phyloP scores from a whole-genome alignment of 1,140 invertebrate species.

The Theocolax elegans region DNA sequence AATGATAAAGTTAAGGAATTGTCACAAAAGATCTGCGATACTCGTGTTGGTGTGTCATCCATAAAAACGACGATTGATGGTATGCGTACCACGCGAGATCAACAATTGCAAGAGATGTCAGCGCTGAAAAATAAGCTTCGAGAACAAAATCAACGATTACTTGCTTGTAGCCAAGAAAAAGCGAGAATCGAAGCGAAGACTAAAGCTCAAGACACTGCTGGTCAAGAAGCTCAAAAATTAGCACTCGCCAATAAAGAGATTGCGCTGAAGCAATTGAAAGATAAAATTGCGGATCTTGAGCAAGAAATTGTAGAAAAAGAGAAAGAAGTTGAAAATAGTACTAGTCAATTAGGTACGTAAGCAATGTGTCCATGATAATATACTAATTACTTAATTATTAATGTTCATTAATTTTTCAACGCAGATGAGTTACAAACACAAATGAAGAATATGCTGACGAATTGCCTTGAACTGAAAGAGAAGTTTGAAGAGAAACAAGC shows the following conservation, averaged over 20 bases:
- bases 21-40: slow-evolving; percentile 88
- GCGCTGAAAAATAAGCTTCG: slow-evolving; percentile 85
- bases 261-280: slow-evolving; percentile 85
- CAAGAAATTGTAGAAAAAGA: slow-evolving; percentile 77
- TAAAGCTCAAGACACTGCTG: slow-evolving; percentile 67
- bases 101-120: slow-evolving; percentile 89
- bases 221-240: slow-evolving; percentile 74
- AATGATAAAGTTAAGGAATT: slow-evolving; percentile 89
- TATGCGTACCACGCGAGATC: slow-evolving; percentile 92
- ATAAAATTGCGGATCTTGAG: slow-evolving; percentile 76
- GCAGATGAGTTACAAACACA: slow-evolving; percentile 73
- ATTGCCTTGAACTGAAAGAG: slow-evolving; percentile 70
- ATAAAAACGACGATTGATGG: slow-evolving; percentile 96
- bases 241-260: slow-evolving; percentile 85
- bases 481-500: slow-evolving; percentile 72
- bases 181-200: slow-evolving; percentile 83
- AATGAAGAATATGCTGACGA: slow-evolving; percentile 69
- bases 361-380: neutral
- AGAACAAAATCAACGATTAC: slow-evolving; percentile 84
- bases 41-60: slow-evolving; percentile 87
- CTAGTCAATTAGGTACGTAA: slow-evolving; percentile 71
- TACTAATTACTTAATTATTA: no score
- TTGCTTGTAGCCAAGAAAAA: slow-evolving; percentile 86
- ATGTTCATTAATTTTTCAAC: neutral
- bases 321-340: slow-evolving; percentile 84